Evolutionary conservation across 30 jellyfish, hydroid and myxozoan genomes (phyloP).

Genomic region (Nemopilema nomurai): DNA sequence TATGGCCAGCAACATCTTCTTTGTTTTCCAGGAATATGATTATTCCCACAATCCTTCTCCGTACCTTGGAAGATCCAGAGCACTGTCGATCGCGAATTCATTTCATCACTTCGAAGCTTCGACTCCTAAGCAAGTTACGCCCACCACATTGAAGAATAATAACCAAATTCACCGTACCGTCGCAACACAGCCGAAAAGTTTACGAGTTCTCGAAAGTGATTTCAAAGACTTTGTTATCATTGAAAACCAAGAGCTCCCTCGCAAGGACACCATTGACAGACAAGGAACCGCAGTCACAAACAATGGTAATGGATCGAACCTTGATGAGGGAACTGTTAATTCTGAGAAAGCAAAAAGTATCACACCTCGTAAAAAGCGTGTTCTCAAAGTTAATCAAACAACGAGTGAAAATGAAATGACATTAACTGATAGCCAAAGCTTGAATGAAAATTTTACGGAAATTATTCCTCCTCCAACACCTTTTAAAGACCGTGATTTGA

Average conservation of each 20-base stretch:
- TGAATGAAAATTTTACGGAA: constrained; percentile 18
- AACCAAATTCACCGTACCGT: neutral
- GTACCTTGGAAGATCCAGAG: constrained; percentile 14
- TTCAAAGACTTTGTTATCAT: neutral
- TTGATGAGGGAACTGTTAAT: neutral
- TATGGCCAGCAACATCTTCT: no score
- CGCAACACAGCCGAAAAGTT: neutral
- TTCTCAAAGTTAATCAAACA: constrained; percentile 13
- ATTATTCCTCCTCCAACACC: constrained; percentile 57
- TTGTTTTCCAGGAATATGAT: constrained; percentile 44
- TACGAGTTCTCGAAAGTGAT: neutral
- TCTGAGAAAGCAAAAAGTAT: neutral
- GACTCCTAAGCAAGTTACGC: neutral
- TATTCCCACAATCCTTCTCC: constrained; percentile 8
- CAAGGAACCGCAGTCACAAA: neutral
- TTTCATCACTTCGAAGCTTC: neutral
- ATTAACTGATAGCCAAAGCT: neutral
- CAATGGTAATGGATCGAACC: neutral
- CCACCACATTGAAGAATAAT: neutral
- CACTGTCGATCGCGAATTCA: constrained; percentile 33
- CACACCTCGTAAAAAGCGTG: neutral
- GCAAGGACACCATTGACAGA: neutral
- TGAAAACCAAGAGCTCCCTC: neutral
- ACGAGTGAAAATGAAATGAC: neutral
- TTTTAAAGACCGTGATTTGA: constrained; percentile 32